These are phyloP conservation scores for Glaucidium brasilianum DNA, from an alignment of 2,113 vertebrate species.

Conservation along the genomic window DNA sequence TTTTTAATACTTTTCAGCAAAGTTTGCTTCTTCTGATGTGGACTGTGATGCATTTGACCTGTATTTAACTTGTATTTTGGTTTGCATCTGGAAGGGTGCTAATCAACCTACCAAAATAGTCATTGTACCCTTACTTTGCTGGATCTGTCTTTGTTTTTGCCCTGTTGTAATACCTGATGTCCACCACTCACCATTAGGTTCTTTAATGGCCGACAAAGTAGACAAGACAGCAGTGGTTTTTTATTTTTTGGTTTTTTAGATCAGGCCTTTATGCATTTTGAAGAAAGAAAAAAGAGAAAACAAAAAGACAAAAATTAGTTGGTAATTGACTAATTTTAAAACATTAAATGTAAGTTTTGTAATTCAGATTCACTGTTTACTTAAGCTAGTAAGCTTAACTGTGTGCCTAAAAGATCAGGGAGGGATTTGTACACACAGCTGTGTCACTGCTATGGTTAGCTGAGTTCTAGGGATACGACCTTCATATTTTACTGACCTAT, in stretches of 20 bases:
- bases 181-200: neutral
- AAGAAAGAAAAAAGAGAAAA: neutral
- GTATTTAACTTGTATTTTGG: neutral
- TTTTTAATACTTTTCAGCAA: neutral
- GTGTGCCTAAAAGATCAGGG: neutral
- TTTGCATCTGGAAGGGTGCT: neutral
- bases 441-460: neutral
- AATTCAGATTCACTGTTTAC: neutral
- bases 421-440: neutral
- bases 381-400: neutral
- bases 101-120: neutral
- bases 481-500: neutral
- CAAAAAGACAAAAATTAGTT: neutral
- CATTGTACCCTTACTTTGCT: neutral
- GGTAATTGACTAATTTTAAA: neutral
- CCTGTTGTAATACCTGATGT: neutral
- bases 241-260: neutral
- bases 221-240: neutral
- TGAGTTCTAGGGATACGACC: neutral
- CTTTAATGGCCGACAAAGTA: neutral
- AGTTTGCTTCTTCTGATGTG: neutral
- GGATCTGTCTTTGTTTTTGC: neutral
- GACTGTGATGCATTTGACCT: neutral
- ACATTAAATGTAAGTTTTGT: neutral
- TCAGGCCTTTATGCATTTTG: neutral